Base-by-base conservation (phyloP, 2,113 vertebrate genomes). In the Oryzias curvinotus region DNA sequence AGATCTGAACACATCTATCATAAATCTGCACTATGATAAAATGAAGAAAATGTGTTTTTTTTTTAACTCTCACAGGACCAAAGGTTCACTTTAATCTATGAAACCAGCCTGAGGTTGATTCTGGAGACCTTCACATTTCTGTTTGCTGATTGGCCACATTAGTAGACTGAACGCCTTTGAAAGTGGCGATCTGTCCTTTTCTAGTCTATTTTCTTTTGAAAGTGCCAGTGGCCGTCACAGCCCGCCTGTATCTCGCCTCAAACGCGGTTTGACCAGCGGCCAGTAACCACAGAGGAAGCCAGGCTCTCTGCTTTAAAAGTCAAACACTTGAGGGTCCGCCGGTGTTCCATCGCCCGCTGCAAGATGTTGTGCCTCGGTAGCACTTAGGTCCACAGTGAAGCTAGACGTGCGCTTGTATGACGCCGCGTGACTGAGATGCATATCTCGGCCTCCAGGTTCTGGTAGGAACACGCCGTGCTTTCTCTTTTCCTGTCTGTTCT, bases 91-190 rank as follows among this genome's bases (percentile, higher is more conserved):
- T 55, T 55, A 63, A 57, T 19, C 19, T 56, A 18, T 54, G 14
- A 13, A 60, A 57, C n/a, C 25, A 23, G 56, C 23, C 23, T 7
- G 19, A 49, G 45, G 50, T 64, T 36, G 71, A 78, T 80, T 84
- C 72, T 78, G 67, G 69, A 70, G 3, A 1, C 28, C 1, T n/a
- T 14, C 54, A 46, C 57, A 28, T 68, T 26, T 48, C 55, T 74
- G 58, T 59, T 86, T 58, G 57, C 30, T 55, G 67, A 21, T 49
- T 62, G 61, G 73, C 51, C 69, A 53, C 62, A 62, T 61, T 57
- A 65, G 80, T 62, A 85, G 52, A 82, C 50, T 62, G 70, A 82
- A 73, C 76, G 85, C 74, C 70, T 87, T 87, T 87, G 74, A 69
- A 71, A 28, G 58, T 26, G 46, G 17, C 62, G 56, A 50, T 47